Base-by-base conservation (phyloP, 2,888 invertebrate genomes). In the Agriopis aurantiaria region DNA sequence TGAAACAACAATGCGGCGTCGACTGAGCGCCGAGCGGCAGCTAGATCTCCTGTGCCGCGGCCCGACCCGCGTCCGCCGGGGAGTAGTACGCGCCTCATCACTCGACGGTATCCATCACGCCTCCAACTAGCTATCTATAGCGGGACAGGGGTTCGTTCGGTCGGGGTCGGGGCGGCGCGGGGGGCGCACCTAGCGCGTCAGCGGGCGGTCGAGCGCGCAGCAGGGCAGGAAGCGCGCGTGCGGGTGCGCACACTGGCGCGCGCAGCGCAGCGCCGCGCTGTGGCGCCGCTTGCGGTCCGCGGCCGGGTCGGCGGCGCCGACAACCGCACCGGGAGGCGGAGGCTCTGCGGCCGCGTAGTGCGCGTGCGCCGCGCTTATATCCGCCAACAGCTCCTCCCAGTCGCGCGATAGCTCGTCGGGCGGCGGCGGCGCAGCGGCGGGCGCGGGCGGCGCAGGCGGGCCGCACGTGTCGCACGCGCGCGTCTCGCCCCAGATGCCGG, bases 321-420 rank as follows among this genome's bases (percentile, higher is more conserved):
- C 46, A 0, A 65, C 71, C 58, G 76, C 76, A 68, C 71, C 17
- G 17, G 52, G 62, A 48, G 14, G 60, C 77, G 72, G 33, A 55
- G 45, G 53, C 51, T 46, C 58, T 12, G 8, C 89, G 71, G 86
- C 88, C 82, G 92, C 89, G 86, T 94, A 94, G 73, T 88, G 87
- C 78, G 93, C 91, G 83, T 95, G 95, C 82, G 95, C 91, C 79
- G 92, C 95, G 85, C 95, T 94, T 76, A 96, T 91, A 84, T 96
- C 96, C 48, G 95, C 92, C 80, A 96, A 88, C 83, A 96, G 88
- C 89, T 96, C 95, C 84, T 96, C 96, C 85, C 96, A 96, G 81
- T 96, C 96, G 81, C 95, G 94, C 75, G 91, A 89, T 77, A 94
- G 85, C 83, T 95, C 96, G 79, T 95, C 95, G 49, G 85, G 76